Base-by-base conservation (phyloP, 1,140 invertebrate species). In the Ylistrum balloti region DNA sequence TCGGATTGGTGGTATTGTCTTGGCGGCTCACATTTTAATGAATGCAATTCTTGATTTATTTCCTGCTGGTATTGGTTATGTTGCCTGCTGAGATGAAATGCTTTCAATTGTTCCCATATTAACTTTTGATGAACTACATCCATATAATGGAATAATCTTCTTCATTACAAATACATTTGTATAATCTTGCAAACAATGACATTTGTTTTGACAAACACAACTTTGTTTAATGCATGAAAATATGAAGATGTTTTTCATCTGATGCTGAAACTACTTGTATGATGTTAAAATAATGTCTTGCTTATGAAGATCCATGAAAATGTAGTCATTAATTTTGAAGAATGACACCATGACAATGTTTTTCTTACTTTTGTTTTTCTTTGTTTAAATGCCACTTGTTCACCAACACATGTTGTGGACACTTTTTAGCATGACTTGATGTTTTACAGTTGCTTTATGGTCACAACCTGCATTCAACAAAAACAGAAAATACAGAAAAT, bases 331-430 rank as follows among this genome's bases (percentile, higher is more conserved):
- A 17, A 17, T 17, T 74, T 28, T 74, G 56, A 74, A 74, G 56
- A 74, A 74, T 74, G 56, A 74, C n/a, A n/a, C n/a, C n/a, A n/a
- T 74, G 28, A 74, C 56, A 74, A 74, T 74, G 0, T 28, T 28
- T 74, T 28, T 17, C 5, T 28, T 74, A 28, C 22, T 74, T 74
- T 74, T 38, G 35, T 38, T 13, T 13, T 13, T 7, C n/a, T 74
- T 74, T 74, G 56, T 74, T 74, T 74, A 74, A n/a, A 38, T 38
- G 35, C 20, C 41, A 74, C 56, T n/a, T 74, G 56, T 74, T 74
- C 56, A 74, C 56, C 56, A 74, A 74, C 56, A 74, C 56, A n/a
- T 74, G 56, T 74, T 28, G 56, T 74, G 56, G n/a, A 74, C 56
- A 28, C 56, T 74, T 17, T n/a, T 74, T 9, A 74, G 56, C 56